Percentiles rank a stretch among this genome's conserved stretches.
These are phyloP conservation scores for Agrochola lota DNA, from an alignment of 2,888 invertebrate species.

Conservation along the genomic window DNA sequence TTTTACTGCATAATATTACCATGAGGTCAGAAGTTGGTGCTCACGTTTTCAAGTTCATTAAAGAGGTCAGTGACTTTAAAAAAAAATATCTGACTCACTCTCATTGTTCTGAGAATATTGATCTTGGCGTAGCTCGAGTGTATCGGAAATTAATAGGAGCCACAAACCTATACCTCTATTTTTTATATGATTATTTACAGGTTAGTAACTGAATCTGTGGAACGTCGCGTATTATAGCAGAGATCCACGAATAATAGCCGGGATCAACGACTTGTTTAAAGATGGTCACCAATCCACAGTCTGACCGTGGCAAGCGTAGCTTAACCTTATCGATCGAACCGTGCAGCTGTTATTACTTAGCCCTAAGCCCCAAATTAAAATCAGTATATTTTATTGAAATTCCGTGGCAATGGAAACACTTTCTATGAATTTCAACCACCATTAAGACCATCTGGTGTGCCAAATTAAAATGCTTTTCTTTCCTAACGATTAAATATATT, in stretches of 20 bases:
- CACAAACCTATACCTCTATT: neutral
- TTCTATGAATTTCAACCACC: neutral
- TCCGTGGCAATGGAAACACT: neutral
- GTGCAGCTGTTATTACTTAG: neutral
- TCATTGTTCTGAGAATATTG: conserved; percentile 54
- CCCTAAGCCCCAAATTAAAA: neutral
- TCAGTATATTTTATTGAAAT: neutral
- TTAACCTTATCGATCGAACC: neutral
- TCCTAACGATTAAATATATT: neutral
- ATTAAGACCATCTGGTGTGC: neutral
- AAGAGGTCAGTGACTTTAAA: conserved; percentile 45
- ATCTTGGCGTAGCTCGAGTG: conserved; percentile 35
- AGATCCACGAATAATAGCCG: neutral
- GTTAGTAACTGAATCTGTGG: neutral
- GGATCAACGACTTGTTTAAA: neutral
- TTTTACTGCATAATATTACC: conserved; percentile 1
- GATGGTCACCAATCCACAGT: neutral
- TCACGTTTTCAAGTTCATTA: conserved; percentile 24
- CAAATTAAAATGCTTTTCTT: neutral
- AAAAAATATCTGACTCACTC: conserved; percentile 46
- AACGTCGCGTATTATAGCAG: neutral
- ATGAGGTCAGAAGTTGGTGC: conserved; percentile 4
- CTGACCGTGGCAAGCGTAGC: neutral
- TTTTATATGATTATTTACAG: neutral
- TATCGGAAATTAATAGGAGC: conserved; percentile 10